Evolutionary conservation across 2,888 invertebrate genomes (phyloP).

Genomic region (Antheraea yamamai): DNA sequence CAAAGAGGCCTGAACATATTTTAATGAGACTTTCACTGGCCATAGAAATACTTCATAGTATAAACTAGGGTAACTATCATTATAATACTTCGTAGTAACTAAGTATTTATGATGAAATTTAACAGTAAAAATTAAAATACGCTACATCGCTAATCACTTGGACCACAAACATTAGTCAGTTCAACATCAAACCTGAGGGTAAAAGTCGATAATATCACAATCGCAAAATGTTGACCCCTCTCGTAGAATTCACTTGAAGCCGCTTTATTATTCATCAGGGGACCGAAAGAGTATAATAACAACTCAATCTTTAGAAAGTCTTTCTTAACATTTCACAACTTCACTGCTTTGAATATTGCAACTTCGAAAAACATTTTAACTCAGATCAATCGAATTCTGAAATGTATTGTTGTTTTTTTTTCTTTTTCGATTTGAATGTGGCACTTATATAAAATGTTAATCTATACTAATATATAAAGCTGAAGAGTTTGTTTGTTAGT

Average conservation of each 20-base stretch:
- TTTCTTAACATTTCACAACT: slow-evolving; percentile 8
- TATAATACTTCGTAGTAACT: too few relatives aligned
- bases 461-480: too few relatives aligned
- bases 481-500: too few relatives aligned
- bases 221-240: slow-evolving; percentile 8
- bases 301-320: slow-evolving; percentile 10
- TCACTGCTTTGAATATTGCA: slow-evolving; percentile 1
- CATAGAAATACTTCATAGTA: too few relatives aligned
- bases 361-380: neutral
- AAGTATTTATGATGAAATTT: too few relatives aligned
- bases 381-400: neutral
- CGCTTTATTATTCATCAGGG: slow-evolving; percentile 10
- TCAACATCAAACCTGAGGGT: slow-evolving; percentile 17
- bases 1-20: too few relatives aligned
- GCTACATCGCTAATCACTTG: neutral
- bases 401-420: neutral
- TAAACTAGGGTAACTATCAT: too few relatives aligned
- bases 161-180: slow-evolving; percentile 14
- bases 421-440: too few relatives aligned
- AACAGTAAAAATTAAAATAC: neutral
- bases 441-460: too few relatives aligned
- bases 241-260: slow-evolving; percentile 5
- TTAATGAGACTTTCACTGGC: too few relatives aligned
- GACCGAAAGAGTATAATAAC: neutral
- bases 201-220: slow-evolving; percentile 21